phyloP scores from a whole-genome alignment of 2,113 vertebrate species.

The Paradoxurus hermaphroditus region DNA sequence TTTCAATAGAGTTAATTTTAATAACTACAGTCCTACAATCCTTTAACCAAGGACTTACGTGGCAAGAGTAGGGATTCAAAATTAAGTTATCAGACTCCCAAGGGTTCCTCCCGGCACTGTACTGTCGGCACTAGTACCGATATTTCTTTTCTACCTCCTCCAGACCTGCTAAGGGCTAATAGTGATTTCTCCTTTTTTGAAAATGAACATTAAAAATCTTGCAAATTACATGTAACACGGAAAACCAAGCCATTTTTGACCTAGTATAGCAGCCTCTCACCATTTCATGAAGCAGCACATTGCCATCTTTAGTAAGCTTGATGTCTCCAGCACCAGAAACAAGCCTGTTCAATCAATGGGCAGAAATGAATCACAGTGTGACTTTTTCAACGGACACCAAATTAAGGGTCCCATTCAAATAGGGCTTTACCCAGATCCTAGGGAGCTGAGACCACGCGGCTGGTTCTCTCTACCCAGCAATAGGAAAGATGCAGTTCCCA shows the following conservation, averaged over 20 bases:
- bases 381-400: not conserved
- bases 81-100: not conserved
- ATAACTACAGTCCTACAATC: not conserved
- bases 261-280: constrained; percentile 80
- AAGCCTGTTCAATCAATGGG: constrained; percentile 83
- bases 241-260: not conserved
- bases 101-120: not conserved
- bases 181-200: not conserved
- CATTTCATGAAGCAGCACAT: constrained; percentile 98
- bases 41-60: not conserved
- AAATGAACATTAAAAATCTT: not conserved
- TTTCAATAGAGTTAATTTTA: not conserved
- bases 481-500: not conserved
- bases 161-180: not conserved
- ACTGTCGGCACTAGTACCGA: not conserved
- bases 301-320: constrained; percentile 98
- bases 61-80: not conserved
- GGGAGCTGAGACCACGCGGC: not conserved
- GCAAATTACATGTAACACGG: not conserved
- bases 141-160: not conserved
- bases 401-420: not conserved
- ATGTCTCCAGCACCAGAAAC: constrained; percentile 98
- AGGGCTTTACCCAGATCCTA: not conserved
- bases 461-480: not conserved
- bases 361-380: not conserved